Evolutionary conservation across 2,888 invertebrate species (phyloP).

Genomic region (Cheilosia vulpina): DNA sequence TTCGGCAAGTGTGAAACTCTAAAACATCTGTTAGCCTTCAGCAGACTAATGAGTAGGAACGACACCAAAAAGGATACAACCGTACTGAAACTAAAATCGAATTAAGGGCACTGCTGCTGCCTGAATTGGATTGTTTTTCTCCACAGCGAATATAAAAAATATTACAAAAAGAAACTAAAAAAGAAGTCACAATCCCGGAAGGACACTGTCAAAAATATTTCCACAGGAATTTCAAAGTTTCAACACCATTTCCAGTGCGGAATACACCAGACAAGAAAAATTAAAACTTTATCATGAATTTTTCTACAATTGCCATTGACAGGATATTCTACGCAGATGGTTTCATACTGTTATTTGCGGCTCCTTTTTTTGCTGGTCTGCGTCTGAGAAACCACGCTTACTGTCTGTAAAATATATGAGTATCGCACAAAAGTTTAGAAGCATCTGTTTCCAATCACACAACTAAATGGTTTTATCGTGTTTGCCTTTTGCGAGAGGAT

Average conservation of each 20-base stretch:
- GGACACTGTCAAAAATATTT: slow-evolving; percentile 24
- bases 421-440: background rate
- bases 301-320: slow-evolving; percentile 57
- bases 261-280: slow-evolving; percentile 9
- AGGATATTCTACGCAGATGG: slow-evolving; percentile 51
- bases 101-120: slow-evolving; percentile 29
- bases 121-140: slow-evolving; percentile 4
- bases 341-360: slow-evolving; percentile 11
- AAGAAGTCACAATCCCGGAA: background rate
- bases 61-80: slow-evolving; percentile 16
- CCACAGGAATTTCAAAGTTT: slow-evolving; percentile 6
- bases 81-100: slow-evolving; percentile 13
- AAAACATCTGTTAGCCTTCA: slow-evolving; percentile 32
- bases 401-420: no score
- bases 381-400: slow-evolving; percentile 7
- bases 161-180: background rate
- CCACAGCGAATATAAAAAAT: background rate
- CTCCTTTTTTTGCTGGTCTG: slow-evolving; percentile 8
- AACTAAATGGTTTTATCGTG: background rate
- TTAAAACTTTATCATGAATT: slow-evolving; percentile 47
- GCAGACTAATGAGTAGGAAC: slow-evolving; percentile 21
- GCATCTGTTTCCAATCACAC: background rate
- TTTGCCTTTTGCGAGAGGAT: background rate
- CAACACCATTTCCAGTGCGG: background rate
- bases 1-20: background rate